phyloP scores from a whole-genome alignment of 2,888 invertebrate genomes.

The Ormyrus thymus region DNA sequence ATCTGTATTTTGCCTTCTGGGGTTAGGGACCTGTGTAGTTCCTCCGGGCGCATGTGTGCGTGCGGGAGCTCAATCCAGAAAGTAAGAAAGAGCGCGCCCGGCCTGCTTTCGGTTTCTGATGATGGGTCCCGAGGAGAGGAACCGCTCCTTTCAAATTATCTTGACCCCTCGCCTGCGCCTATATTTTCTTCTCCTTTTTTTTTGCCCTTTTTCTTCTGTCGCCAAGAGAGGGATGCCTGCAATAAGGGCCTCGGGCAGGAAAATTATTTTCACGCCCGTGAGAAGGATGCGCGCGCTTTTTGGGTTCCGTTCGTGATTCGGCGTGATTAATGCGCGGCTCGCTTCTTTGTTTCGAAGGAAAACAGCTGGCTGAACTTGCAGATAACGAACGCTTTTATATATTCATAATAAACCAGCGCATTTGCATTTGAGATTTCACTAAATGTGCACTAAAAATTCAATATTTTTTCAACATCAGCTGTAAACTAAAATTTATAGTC shows the following conservation, averaged over 20 bases:
- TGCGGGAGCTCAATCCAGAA: conserved; percentile 10
- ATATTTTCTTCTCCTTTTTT: conserved; percentile 37
- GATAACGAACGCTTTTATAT: too few relatives aligned
- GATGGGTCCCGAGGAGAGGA: not conserved
- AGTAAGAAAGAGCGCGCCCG: conserved; percentile 24
- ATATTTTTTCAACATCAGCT: too few relatives aligned
- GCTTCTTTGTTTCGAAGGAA: conserved; percentile 34
- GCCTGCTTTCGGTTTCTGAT: conserved; percentile 27
- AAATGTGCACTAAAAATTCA: too few relatives aligned
- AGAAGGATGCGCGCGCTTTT: conserved; percentile 27
- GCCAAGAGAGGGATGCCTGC: conserved; percentile 8
- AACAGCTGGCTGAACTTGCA: not conserved
- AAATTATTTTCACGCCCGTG: conserved; percentile 48
- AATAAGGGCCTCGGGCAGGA: conserved; percentile 36
- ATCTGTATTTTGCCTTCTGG: conserved; percentile 69
- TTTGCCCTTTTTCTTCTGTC: conserved; percentile 22
- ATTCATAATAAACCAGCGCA: too few relatives aligned
- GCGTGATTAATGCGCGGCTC: conserved; percentile 42
- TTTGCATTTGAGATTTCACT: too few relatives aligned
- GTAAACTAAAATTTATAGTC: not conserved
- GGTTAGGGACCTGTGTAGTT: conserved; percentile 67
- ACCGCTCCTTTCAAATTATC: conserved; percentile 23
- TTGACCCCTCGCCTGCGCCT: conserved; percentile 41
- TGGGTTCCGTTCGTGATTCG: conserved; percentile 28
- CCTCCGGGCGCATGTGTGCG: conserved; percentile 1